Percentiles rank a stretch among this genome's conserved stretches.
Conservation (phyloP, 2,797 vertebrate species). For the Hippoglossus hippoglossus region DNA sequence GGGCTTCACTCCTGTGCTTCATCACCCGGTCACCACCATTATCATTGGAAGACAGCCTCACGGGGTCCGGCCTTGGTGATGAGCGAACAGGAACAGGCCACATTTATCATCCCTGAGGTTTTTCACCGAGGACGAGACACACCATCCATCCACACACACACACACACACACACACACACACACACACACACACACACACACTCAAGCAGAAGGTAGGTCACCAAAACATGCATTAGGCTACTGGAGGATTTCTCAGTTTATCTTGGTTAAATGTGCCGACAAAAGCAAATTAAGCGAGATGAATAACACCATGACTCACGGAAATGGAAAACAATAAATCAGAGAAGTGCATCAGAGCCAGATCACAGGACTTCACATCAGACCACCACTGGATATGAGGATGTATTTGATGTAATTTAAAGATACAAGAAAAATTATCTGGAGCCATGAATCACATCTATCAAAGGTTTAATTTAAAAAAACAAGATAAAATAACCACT, state of each 20-base stretch:
- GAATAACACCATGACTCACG: not conserved
- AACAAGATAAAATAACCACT: not conserved
- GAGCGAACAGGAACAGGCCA: conserved; percentile 42
- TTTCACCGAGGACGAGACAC: conserved; percentile 31
- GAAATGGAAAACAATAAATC: not conserved
- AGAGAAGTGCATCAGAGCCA: not conserved
- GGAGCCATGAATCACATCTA: not conserved
- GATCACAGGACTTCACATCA: not conserved
- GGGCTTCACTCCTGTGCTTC: conserved; percentile 60
- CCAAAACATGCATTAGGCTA: not conserved
- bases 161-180: conserved; percentile 7
- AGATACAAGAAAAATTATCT: not conserved
- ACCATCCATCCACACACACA: conserved; percentile 20
- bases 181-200: conserved; percentile 18
- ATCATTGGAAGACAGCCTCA: conserved; percentile 60
- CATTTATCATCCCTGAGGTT: conserved; percentile 69
- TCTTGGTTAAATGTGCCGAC: not conserved
- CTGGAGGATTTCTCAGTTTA: not conserved
- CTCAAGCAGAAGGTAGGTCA: conserved; percentile 4
- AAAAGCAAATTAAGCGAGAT: not conserved
- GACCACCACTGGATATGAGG: not conserved
- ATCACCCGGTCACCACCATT: conserved; percentile 61
- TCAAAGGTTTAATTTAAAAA: no score
- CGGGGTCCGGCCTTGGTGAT: conserved; percentile 42
- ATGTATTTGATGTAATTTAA: not conserved